Evolutionary conservation across 2,113 vertebrate species (phyloP), one percentile per base, ranked within the genome.

Genomic region (Clarias batrachus): DNA sequence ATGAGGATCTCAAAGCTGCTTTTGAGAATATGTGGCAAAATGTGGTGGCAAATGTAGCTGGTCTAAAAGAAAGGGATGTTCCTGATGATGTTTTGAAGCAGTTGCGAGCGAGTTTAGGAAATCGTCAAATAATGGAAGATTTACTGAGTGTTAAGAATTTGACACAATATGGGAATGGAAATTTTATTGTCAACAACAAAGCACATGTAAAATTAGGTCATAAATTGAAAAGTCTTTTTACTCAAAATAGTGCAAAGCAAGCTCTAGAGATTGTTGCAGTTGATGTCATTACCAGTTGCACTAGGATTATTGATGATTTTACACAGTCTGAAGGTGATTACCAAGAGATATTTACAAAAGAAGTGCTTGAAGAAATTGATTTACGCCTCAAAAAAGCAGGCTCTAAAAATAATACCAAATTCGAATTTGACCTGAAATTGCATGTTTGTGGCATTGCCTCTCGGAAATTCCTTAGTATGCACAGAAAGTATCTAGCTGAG

Each of bases 381-480:
- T 4, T 83, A n/a, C 41, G 1, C 2, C 62, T 93, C 1, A 0
- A 74, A 70, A 0, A 78, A 5, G 0, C 14, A 63, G 10, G 73
- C 5, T 2, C 57, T 1, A 41, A 89, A 41, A 33, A 65, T 0
- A 83, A 9, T 41, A 65, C 74, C 12, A 27, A 14, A 0, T 89
- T 87, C 87, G 91, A 85, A 48, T 0, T 89, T 65, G 88, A 92
- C 1, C 59, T 94, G 7, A 91, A 93, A 84, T 52, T 90, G 41
- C 82, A 91, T 63, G 92, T 94, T 4, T 94, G 92, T 73, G 88
- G 87, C 27, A 68, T 90, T 90, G 92, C 92, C 9, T 82, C 89
- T 12, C 84, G 8, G 0, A 16, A 89, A 3, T 93, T 93, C 59
- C 7, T 37, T 0, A 0, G 90, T 4, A 92, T 93, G 90, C 93